A percentile compares a stretch with the other conserved stretches of the same genome.
These are phyloP conservation scores for Drosophila teissieri DNA, from an alignment of 1,140 invertebrate genomes.

Conservation along the genomic window DNA sequence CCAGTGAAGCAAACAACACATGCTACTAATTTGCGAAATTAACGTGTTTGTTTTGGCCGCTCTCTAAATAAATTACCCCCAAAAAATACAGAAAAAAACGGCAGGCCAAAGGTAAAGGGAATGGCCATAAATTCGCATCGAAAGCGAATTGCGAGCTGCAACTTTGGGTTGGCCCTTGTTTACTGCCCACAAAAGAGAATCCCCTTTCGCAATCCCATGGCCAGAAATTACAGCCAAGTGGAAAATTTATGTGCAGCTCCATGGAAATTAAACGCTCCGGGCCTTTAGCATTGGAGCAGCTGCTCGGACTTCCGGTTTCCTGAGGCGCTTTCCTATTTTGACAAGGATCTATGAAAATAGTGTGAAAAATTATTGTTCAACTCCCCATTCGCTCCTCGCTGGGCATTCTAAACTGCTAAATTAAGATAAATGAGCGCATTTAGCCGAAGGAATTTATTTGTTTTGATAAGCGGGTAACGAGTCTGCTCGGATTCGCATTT, in stretches of 20 bases:
- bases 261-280: conserved; percentile 69
- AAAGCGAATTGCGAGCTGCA: conserved; percentile 63
- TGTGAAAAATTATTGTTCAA: conserved; percentile 64
- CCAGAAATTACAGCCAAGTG: conserved; percentile 59
- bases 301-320: conserved; percentile 52
- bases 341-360: conserved; percentile 61
- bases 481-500: conserved; percentile 19
- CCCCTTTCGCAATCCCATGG: neutral
- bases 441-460: conserved; percentile 66
- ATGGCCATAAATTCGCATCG: conserved; percentile 70
- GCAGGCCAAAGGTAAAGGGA: conserved; percentile 50
- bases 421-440: conserved; percentile 73
- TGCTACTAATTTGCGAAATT: conserved; percentile 76
- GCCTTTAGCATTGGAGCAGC: conserved; percentile 38
- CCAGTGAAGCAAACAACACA: conserved; percentile 52
- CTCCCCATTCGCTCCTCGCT: neutral
- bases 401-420: conserved; percentile 50
- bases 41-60: conserved; percentile 73
- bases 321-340: conserved; percentile 38
- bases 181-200: conserved; percentile 45
- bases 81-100: conserved; percentile 19
- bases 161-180: conserved; percentile 66
- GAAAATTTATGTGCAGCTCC: conserved; percentile 67
- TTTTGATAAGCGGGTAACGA: conserved; percentile 52
- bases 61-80: conserved; percentile 62